These are phyloP conservation scores for Yponomeuta evonymella DNA, from an alignment of 2,888 invertebrate species.

Conservation along the genomic window DNA sequence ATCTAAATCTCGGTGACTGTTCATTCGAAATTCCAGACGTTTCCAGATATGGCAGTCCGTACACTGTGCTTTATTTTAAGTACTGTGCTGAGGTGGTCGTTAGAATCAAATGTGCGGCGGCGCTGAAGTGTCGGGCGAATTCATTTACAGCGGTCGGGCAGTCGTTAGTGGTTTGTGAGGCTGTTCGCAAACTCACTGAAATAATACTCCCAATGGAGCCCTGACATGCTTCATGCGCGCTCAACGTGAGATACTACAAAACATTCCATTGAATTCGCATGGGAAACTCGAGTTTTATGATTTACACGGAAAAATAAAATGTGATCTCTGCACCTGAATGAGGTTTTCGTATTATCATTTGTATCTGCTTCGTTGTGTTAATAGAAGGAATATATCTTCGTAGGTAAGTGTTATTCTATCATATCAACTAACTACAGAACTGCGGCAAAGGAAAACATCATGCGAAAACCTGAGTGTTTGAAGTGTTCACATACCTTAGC, in stretches of 20 bases:
- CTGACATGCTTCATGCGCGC: neutral
- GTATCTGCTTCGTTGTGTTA: no score
- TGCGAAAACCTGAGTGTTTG: no score
- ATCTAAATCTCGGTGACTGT: neutral
- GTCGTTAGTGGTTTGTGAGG: constrained; percentile 54
- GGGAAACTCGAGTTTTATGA: neutral
- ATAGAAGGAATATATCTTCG: no score
- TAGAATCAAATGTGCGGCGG: constrained; percentile 26
- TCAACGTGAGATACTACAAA: neutral
- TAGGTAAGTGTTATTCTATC: no score
- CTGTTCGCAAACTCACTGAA: constrained; percentile 55
- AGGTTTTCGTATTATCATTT: neutral
- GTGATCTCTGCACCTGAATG: neutral
- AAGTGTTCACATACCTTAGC: no score
- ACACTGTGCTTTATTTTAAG: neutral
- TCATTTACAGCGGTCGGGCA: constrained; percentile 62
- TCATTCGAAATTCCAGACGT: neutral
- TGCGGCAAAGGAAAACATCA: no score
- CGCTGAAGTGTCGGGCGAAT: constrained; percentile 54
- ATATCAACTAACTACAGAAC: no score
- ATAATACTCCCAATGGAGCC: constrained; percentile 11
- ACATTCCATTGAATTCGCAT: constrained; percentile 1
- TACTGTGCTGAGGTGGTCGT: neutral
- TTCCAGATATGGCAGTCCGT: neutral
- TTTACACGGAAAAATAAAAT: neutral